Evolutionary conservation across 2,797 vertebrate genomes (phyloP).

Genomic region (Pangasius sanitwongsei): DNA sequence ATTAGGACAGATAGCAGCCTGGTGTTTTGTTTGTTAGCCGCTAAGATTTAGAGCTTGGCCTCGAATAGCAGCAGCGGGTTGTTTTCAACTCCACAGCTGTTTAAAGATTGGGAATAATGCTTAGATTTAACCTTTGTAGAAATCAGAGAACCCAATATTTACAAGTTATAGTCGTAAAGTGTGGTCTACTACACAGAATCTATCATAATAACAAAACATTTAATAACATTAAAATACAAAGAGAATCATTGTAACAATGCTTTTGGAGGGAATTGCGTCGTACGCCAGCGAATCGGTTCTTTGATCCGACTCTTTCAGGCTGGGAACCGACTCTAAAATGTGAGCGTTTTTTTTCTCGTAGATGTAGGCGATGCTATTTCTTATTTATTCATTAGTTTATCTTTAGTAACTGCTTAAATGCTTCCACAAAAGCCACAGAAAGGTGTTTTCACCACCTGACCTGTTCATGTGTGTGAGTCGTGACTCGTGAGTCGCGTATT

Average conservation of each 20-base stretch:
- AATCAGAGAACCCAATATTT: neutral
- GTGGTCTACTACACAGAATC: neutral
- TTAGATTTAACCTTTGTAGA: neutral
- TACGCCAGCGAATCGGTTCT: neutral
- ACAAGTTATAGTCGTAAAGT: neutral
- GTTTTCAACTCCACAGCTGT: neutral
- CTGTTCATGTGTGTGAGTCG: neutral
- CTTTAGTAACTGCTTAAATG: neutral
- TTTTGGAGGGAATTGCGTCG: neutral
- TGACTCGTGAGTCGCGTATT: neutral
- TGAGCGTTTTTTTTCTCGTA: neutral
- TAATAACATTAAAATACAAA: neutral
- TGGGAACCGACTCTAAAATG: neutral
- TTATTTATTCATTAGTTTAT: neutral
- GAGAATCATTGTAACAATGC: neutral
- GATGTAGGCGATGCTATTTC: neutral
- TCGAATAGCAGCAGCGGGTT: neutral
- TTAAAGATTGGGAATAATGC: neutral
- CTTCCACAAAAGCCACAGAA: no score
- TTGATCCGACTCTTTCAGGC: neutral
- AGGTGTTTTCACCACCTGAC: neutral
- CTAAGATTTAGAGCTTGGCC: neutral
- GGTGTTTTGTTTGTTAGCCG: neutral
- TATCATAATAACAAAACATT: neutral
- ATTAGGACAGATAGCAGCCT: neutral